Conservation (phyloP, 2,888 invertebrate genomes). For the Amphipoea oculea region DNA sequence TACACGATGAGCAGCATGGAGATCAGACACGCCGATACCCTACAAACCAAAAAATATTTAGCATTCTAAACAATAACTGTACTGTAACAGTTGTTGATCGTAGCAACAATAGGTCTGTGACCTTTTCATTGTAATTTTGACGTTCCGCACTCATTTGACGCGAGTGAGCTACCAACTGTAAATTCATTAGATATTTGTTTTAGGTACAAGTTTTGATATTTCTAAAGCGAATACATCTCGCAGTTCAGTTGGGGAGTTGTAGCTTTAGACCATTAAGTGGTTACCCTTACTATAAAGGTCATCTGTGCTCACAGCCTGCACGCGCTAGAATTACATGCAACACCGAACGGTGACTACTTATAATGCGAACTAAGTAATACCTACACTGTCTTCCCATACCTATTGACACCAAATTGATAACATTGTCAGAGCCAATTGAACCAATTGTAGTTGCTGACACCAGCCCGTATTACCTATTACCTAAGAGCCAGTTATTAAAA, state of each 20-base stretch:
- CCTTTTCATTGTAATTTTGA: constrained; percentile 49
- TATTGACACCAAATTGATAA: background rate
- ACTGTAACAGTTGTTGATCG: constrained; percentile 14
- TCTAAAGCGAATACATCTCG: background rate
- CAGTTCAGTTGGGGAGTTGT: background rate
- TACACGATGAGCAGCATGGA: constrained; percentile 99
- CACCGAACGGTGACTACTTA: background rate
- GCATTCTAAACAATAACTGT: constrained; percentile 38
- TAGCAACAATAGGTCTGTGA: constrained; percentile 37
- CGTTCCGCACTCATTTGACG: constrained; percentile 11
- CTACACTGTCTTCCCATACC: background rate
- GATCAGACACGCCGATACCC: constrained; percentile 99
- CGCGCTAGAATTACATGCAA: background rate
- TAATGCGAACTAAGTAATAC: background rate
- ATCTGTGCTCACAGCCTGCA: background rate
- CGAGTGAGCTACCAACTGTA: constrained; percentile 13
- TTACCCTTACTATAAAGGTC: background rate
- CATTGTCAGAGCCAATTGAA: background rate
- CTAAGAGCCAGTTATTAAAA: background rate
- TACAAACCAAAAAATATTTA: constrained; percentile 65
- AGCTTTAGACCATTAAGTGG: background rate
- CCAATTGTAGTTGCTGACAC: too few species aligned
- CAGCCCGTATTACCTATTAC: too few species aligned
- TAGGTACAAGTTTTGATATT: background rate
- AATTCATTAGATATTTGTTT: constrained; percentile 7